phyloP scores from a whole-genome alignment of 2,113 vertebrate species.

The Leiothrix lutea region DNA sequence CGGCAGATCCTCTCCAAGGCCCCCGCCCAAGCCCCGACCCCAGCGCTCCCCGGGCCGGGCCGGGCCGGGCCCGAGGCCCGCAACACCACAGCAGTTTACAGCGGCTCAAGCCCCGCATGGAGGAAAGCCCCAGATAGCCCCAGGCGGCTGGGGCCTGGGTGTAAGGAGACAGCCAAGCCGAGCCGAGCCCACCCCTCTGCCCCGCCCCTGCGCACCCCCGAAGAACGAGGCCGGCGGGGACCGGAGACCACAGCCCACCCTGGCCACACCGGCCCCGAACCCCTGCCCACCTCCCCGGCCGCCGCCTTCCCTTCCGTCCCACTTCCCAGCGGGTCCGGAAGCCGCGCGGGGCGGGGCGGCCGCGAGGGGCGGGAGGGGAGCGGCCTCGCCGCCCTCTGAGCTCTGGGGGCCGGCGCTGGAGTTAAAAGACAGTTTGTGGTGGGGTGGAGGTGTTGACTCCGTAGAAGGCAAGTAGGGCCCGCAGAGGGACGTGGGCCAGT shows the following conservation, averaged over 20 bases:
- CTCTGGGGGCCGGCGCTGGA: rapidly evolving
- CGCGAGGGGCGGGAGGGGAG: not conserved
- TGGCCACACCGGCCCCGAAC: rapidly evolving
- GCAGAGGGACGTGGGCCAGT: too few relatives aligned
- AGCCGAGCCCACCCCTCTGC: not conserved
- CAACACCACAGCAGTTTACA: not conserved
- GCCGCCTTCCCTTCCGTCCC: not conserved
- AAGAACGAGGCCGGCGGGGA: rapidly evolving
- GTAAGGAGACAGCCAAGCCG: not conserved
- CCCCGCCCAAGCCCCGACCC: not conserved
- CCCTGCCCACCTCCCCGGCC: not conserved
- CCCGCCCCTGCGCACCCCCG: not conserved
- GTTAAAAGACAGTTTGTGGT: rapidly evolving
- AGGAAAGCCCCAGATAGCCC: too few relatives aligned
- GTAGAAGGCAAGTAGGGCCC: rapidly evolving
- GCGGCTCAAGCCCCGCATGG: not conserved
- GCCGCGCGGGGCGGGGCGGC: not conserved
- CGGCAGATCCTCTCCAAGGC: too few relatives aligned
- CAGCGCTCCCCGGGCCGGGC: too few relatives aligned
- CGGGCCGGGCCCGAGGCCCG: not conserved
- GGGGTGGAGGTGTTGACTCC: rapidly evolving
- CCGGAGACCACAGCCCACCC: rapidly evolving
- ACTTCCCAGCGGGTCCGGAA: not conserved
- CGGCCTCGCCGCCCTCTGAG: rapidly evolving
- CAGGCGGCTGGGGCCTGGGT: not conserved